Evolutionary conservation across 2,797 vertebrate genomes (phyloP), one percentile per base, ranked within the genome.

Genomic region (Chloroceryle inda): DNA sequence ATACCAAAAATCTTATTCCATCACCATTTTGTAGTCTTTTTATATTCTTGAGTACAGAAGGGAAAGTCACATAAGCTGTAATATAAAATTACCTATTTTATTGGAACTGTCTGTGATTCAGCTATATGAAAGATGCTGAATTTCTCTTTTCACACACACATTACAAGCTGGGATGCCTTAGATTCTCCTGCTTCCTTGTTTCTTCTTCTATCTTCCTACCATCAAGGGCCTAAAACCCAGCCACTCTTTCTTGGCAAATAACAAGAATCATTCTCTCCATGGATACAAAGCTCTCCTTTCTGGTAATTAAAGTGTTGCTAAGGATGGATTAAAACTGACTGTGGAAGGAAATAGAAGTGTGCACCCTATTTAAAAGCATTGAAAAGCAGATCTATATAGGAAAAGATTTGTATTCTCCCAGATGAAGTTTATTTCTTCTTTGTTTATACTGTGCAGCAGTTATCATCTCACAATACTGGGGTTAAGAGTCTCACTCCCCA

Each of bases 301-400:
- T 77, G 55, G 61, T 89, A 88, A 94, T 93, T 88, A 93, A 87
- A 91, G 29, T 75, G 88, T 59, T 81, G 82, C 68, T 58, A 93
- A 85, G 31, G 62, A 79, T 50, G 56, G 66, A 84, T 83, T 92
- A 74, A 87, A 78, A 63, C 58, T 31, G 58, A 58, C 44, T 49
- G 23, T 19, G 53, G 58, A 90, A 93, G 50, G 69, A 94, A 76
- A 71, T 68, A 55, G 77, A 89, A 92, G 47, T 35, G 33, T 45
- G 42, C 26, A 76, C 22, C 38, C 4, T 44, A 29, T 56, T 85
- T 50, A 55, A 31, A 79, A 87, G 14, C 63, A 83, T 62, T 69
- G 15, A 87, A 71, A 91, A 91, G 10, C 10, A 3, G 19, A 55
- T 9, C 27, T 40, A 20, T 47, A 3, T 11, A 69, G 44, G 8